Evolutionary conservation across 1,140 invertebrate species (phyloP).

Genomic region (Drosophila elegans): DNA sequence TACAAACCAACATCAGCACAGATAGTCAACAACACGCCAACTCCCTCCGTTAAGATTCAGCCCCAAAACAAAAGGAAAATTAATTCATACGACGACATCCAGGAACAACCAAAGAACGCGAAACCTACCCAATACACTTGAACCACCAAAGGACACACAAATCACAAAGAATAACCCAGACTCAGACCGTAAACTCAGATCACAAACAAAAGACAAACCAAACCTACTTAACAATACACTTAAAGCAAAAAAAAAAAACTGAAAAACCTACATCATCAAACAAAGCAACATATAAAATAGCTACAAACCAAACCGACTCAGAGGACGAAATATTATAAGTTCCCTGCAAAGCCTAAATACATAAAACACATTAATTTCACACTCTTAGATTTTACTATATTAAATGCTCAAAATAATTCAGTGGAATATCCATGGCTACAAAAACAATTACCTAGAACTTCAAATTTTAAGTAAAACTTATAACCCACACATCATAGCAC

Average conservation of each 20-base stretch:
- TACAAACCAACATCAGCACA: too few species aligned
- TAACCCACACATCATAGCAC: neutral
- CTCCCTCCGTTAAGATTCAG: too few species aligned
- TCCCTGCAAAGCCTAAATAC: too few species aligned
- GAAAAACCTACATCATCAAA: neutral
- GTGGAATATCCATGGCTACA: conserved; percentile 1
- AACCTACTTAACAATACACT: neutral
- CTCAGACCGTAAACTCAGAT: too few species aligned
- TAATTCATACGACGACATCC: too few species aligned
- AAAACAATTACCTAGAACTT: conserved; percentile 3
- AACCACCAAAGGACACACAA: too few species aligned
- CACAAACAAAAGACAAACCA: neutral
- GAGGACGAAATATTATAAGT: too few species aligned
- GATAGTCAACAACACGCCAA: too few species aligned
- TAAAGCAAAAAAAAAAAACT: neutral
- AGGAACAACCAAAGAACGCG: too few species aligned
- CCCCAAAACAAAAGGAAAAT: too few species aligned
- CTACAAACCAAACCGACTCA: neutral
- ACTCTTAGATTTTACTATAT: neutral
- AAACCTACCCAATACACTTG: too few species aligned
- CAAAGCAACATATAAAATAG: neutral
- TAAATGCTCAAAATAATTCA: neutral
- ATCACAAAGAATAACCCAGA: too few species aligned
- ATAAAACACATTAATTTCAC: neutral
- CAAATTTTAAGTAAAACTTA: neutral